Evolutionary conservation across 2,888 invertebrate genomes (phyloP).

Genomic region (Diplazon laetatorius): DNA sequence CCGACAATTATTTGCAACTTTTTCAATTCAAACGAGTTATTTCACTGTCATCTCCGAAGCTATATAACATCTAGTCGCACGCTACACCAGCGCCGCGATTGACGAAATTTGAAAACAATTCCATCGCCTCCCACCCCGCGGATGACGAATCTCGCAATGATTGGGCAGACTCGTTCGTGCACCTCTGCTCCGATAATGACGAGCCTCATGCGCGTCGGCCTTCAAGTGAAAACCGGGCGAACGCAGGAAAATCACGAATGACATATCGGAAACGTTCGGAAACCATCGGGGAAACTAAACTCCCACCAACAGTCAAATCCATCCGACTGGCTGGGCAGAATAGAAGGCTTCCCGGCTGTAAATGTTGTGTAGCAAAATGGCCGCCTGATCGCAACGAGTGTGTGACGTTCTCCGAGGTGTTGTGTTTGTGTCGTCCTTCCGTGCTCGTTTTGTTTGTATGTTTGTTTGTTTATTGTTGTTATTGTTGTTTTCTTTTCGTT

Average conservation of each 20-base stretch:
- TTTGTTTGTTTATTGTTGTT: slow-evolving; percentile 9
- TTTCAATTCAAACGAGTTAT: too few species aligned
- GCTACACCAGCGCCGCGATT: too few species aligned
- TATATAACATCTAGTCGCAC: too few species aligned
- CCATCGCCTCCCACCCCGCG: too few species aligned
- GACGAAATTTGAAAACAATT: too few species aligned
- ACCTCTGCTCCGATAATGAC: too few species aligned
- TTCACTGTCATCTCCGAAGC: too few species aligned
- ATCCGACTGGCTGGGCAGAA: slow-evolving; percentile 21
- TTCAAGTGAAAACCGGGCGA: slow-evolving; percentile 2
- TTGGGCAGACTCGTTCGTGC: too few species aligned
- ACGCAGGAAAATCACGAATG: slow-evolving; percentile 16
- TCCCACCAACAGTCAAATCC: slow-evolving; percentile 30
- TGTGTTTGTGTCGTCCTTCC: slow-evolving; percentile 73
- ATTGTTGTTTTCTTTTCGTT: background rate
- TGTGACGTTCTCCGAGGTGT: slow-evolving; percentile 76
- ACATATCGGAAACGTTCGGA: slow-evolving; percentile 37
- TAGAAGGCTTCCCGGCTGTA: slow-evolving; percentile 62
- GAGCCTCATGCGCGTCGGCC: slow-evolving; percentile 1
- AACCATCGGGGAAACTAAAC: slow-evolving; percentile 26
- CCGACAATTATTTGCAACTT: too few species aligned
- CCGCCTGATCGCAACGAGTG: slow-evolving; percentile 74
- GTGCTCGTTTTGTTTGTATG: slow-evolving; percentile 65
- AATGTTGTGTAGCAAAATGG: slow-evolving; percentile 78
- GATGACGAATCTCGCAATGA: too few species aligned